Evolutionary conservation across 2,797 vertebrate species (phyloP), one percentile per base, ranked within the genome.

Genomic region (Etheostoma perlongum): DNA sequence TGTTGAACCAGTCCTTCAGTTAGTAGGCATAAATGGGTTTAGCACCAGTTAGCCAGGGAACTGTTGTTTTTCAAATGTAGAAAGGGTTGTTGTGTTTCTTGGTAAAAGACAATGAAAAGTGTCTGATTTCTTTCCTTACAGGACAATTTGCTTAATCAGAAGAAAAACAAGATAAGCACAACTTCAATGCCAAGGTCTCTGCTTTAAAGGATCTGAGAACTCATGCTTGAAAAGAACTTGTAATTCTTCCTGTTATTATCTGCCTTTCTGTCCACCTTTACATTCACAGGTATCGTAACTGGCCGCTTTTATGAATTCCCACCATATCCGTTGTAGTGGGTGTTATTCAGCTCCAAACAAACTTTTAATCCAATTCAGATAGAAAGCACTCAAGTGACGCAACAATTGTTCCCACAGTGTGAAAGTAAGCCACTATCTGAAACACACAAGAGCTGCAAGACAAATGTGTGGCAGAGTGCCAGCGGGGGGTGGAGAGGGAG

Each of bases 371-470:
- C 85, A 90, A 83, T 85, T 86, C 90, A 88, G 85, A 93, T 88
- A 93, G 88, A 87, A 85, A 83, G 85, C 85, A 85, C 89, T 94
- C 76, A 80, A 90, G 87, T 92, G 92, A 92, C 89, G 84, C 88
- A 86, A 86, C 89, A 83, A 93, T 91, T 93, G 87, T 95, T 93
- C 92, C 88, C 82, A 82, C 82, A 89, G 91, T 89, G 93, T 91
- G 87, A 94, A 89, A 91, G 85, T 91, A 81, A 91, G 86, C 79
- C 90, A 75, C 78, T 88, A 89, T 93, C 87, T 88, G 60, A 57
- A 87, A 85, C 93, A 90, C 90, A 91, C 82, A 76, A 88, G 92
- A 83, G 87, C 87, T 90, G 86, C 75, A 81, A 89, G 89, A 94
- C 88, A 92, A 93, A 94, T 92, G 87, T 78, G 81, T 93, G 93